Percentiles rank a stretch among this genome's conserved stretches.
These are phyloP conservation scores for Hemichromis elongatus DNA, from an alignment of 2,113 vertebrate genomes.

Conservation along the genomic window DNA sequence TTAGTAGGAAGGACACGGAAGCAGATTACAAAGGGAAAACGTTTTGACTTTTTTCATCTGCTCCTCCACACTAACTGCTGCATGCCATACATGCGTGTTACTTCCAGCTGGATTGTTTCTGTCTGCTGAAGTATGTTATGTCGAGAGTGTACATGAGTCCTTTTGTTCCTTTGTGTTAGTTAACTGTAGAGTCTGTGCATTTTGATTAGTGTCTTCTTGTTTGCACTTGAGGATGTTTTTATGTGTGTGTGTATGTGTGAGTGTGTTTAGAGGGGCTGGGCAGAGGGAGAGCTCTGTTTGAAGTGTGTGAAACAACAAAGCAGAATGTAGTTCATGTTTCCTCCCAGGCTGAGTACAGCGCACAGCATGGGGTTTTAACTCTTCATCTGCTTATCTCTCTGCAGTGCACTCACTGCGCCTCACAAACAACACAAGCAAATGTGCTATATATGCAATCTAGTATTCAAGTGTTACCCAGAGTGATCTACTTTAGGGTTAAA, in stretches of 20 bases:
- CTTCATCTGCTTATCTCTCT: slow-evolving; percentile 23
- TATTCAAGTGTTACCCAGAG: neutral
- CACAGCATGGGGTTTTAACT: slow-evolving; percentile 50
- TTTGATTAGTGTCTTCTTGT: slow-evolving; percentile 24
- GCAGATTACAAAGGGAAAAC: neutral
- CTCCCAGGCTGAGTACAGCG: slow-evolving; percentile 47
- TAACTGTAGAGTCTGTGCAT: slow-evolving; percentile 1
- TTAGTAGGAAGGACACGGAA: neutral
- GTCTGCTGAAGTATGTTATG: neutral
- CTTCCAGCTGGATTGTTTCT: neutral
- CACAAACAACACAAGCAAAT: neutral
- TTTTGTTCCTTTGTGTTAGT: slow-evolving; percentile 8
- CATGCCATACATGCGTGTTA: neutral
- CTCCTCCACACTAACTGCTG: neutral
- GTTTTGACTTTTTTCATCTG: neutral
- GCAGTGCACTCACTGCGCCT: neutral
- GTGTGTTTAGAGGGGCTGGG: slow-evolving; percentile 11
- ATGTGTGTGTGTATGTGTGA: neutral
- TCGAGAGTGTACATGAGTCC: neutral
- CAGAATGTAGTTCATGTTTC: slow-evolving; percentile 62
- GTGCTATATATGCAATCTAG: neutral
- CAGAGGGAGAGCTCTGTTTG: slow-evolving; percentile 39
- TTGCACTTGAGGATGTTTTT: neutral
- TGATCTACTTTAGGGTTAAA: neutral
- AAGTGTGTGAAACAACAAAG: slow-evolving; percentile 62